Evolutionary conservation across 2,888 invertebrate genomes (phyloP).

Genomic region (Ptychoptera contaminata): DNA sequence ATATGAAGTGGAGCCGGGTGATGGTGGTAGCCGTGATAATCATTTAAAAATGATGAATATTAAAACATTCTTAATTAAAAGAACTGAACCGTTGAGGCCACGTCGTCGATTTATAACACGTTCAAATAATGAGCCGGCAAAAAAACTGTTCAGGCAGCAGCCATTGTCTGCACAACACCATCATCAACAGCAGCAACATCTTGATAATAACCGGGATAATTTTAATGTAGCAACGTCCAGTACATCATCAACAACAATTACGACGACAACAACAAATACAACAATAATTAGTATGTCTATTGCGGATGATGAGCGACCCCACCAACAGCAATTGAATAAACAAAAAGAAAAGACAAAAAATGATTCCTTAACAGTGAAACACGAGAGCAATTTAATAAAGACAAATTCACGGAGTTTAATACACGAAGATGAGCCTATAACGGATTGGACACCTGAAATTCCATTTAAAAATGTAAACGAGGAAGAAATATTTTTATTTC

Average conservation of each 20-base stretch:
- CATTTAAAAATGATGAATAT: conserved; percentile 77
- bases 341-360: background rate
- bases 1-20: conserved; percentile 88
- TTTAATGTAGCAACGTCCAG: too few species aligned
- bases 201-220: too few species aligned
- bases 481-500: conserved; percentile 13
- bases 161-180: too few species aligned
- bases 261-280: too few species aligned
- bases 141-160: too few species aligned
- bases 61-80: conserved; percentile 75
- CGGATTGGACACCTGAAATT: conserved; percentile 83
- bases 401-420: conserved; percentile 32
- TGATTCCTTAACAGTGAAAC: conserved; percentile 14
- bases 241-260: too few species aligned
- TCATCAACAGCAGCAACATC: too few species aligned
- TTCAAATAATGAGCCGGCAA: too few species aligned
- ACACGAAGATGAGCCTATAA: conserved; percentile 60
- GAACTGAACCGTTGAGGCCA: conserved; percentile 53
- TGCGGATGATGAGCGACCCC: too few species aligned
- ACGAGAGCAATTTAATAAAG: conserved; percentile 17
- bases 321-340: too few species aligned
- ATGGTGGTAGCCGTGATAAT: conserved; percentile 66
- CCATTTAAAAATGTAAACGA: conserved; percentile 86
- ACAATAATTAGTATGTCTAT: too few species aligned
- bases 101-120: conserved; percentile 10